Evolutionary conservation across 2,888 invertebrate genomes (phyloP).

Genomic region (Dione vanillae): DNA sequence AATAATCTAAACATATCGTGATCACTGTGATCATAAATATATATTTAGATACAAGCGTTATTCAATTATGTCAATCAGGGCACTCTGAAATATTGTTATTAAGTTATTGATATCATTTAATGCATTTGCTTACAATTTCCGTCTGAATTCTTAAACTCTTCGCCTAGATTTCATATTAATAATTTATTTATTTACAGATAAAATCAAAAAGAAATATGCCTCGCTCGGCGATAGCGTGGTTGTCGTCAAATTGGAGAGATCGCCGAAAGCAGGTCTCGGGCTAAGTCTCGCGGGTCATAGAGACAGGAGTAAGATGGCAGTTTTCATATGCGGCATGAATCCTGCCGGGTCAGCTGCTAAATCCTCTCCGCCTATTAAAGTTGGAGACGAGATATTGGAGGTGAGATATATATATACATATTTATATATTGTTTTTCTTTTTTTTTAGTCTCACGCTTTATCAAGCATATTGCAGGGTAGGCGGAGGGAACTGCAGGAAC

Average conservation of each 20-base stretch:
- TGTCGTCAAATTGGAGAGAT: slow-evolving; percentile 90
- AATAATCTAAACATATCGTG: too few relatives aligned
- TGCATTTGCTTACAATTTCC: too few relatives aligned
- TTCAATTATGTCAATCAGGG: too few relatives aligned
- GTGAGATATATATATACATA: slow-evolving; percentile 78
- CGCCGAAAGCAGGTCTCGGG: slow-evolving; percentile 91
- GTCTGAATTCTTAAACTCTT: too few relatives aligned
- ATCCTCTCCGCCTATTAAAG: slow-evolving; percentile 89
- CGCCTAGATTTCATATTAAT: background rate
- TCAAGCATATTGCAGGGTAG: too few relatives aligned
- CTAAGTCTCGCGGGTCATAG: slow-evolving; percentile 97
- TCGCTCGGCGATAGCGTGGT: slow-evolving; percentile 88
- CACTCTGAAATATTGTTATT: too few relatives aligned
- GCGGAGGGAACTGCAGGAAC: too few relatives aligned
- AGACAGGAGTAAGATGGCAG: slow-evolving; percentile 97
- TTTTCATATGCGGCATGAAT: slow-evolving; percentile 97
- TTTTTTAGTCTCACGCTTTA: too few relatives aligned
- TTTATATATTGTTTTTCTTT: too few relatives aligned
- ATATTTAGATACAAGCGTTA: too few relatives aligned
- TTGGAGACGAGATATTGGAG: slow-evolving; percentile 98
- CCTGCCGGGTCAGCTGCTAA: slow-evolving; percentile 92
- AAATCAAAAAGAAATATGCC: slow-evolving; percentile 96
- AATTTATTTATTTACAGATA: slow-evolving; percentile 86
- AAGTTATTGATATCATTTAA: too few relatives aligned
- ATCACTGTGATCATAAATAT: too few relatives aligned